Percentiles rank a stretch among this genome's conserved stretches.
Evolutionary conservation across 2,888 invertebrate species (phyloP).

Genomic region (Andrena chrysosceles): DNA sequence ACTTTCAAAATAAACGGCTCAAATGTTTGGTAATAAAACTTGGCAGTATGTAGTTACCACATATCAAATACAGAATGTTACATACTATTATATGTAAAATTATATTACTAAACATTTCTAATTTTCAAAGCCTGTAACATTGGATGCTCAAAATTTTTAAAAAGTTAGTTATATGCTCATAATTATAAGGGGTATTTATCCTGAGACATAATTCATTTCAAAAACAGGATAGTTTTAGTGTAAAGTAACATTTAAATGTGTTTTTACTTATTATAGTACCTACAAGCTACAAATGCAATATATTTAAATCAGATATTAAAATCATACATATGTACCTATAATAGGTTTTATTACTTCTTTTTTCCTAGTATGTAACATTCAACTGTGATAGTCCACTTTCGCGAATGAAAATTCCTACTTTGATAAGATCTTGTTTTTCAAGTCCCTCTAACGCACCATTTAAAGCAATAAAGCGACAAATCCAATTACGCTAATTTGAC

Average conservation of each 20-base stretch:
- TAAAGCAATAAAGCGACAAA: conserved; percentile 29
- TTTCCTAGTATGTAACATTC: background rate
- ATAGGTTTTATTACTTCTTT: background rate
- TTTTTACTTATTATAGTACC: no score
- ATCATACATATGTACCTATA: background rate
- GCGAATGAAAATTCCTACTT: conserved; percentile 33
- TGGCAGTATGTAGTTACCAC: no score
- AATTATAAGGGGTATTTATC: no score
- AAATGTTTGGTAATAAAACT: background rate
- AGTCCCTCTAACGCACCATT: conserved; percentile 37
- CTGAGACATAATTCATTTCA: no score
- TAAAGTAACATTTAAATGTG: no score
- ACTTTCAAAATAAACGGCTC: no score
- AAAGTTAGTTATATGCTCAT: no score
- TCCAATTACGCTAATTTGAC: conserved; percentile 61
- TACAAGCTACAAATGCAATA: background rate
- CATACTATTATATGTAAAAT: background rate
- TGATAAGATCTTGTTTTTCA: conserved; percentile 25
- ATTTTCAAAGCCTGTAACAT: no score
- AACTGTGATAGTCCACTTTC: background rate
- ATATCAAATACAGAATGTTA: no score
- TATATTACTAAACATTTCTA: background rate
- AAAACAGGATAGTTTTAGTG: no score
- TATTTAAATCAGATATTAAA: background rate
- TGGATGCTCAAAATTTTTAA: no score